A percentile compares a stretch with the other conserved stretches of the same genome.
These are phyloP conservation scores for Lepidochitona cinerea DNA, from an alignment of 2,888 invertebrate species.

Conservation along the genomic window DNA sequence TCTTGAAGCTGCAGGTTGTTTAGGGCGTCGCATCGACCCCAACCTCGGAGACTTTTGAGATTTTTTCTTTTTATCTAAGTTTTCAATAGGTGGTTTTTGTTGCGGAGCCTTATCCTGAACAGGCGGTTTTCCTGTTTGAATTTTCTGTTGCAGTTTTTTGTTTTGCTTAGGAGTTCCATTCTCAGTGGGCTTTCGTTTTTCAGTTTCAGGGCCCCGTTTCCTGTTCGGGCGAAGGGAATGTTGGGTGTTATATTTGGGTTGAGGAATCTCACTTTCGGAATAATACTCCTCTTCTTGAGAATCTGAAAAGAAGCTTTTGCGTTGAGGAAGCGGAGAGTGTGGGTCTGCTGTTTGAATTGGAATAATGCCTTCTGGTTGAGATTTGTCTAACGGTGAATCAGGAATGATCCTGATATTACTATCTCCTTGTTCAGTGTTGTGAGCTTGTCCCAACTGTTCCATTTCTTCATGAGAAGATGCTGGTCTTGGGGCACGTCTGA, in stretches of 20 bases:
- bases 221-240: background rate
- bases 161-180: background rate
- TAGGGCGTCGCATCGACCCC: background rate
- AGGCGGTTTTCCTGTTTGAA: background rate
- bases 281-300: background rate
- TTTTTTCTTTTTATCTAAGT: background rate
- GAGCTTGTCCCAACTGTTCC: slow-evolving; percentile 20
- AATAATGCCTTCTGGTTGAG: background rate
- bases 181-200: background rate
- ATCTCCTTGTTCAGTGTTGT: background rate
- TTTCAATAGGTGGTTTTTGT: background rate
- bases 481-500: slow-evolving; percentile 42
- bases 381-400: background rate
- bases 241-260: background rate
- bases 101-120: background rate
- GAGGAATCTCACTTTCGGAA: too few relatives aligned
- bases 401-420: background rate
- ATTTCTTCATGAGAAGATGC: slow-evolving; percentile 49
- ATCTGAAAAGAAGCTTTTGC: background rate
- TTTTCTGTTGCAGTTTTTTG: background rate
- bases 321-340: background rate
- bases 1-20: background rate
- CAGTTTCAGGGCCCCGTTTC: background rate
- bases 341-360: background rate
- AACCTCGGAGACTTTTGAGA: background rate